Base-by-base conservation (phyloP, 1,140 invertebrate genomes). In the Coptotermes formosanus region DNA sequence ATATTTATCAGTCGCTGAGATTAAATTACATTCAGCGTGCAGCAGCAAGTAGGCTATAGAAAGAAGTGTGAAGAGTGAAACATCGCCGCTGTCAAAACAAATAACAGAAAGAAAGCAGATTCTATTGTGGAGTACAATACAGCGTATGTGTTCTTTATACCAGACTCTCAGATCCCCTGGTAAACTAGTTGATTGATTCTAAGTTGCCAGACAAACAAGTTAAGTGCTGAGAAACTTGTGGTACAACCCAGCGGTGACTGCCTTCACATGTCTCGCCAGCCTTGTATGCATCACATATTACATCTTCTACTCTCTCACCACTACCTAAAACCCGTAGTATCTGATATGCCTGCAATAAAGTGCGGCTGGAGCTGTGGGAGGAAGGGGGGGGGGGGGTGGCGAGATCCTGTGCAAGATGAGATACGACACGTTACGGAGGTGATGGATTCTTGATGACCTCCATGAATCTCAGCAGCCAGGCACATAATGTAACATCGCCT, bases 381-480 rank as follows among this genome's bases (percentile, higher is more conserved):
- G 25, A 23, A 55, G 59, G 25, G 0, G 59, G 21, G 19, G 25
- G 59, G 19, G 59, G 25, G 59, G 19, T 6, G 12, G 19, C 7
- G 25, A 64, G 59, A 64, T 64, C 19, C 59, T 23, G 12, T n/a
- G 19, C 12, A 64, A 21, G 59, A 64, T 64, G 59, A 64, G 59
- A 64, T 23, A 19, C 59, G 59, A 64, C 21, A 64, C 59, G 59
- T 64, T 64, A 64, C 59, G 59, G 59, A 64, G 21, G 59, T 64
- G 59, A 64, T 64, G 59, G 59, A 64, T 64, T 64, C 59, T 64
- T 64, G 59, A 64, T 64, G 59, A 64, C 59, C 59, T 64, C 59
- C 59, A 64, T 64, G 59, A 64, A 64, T 64, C 59, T 64, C 59
- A n/a, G 59, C 59, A 21, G 21, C 12, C 59, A 23, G 19, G 4